Evolutionary conservation across 2,113 vertebrate genomes (phyloP).

Genomic region (Ranitomeya imitator): DNA sequence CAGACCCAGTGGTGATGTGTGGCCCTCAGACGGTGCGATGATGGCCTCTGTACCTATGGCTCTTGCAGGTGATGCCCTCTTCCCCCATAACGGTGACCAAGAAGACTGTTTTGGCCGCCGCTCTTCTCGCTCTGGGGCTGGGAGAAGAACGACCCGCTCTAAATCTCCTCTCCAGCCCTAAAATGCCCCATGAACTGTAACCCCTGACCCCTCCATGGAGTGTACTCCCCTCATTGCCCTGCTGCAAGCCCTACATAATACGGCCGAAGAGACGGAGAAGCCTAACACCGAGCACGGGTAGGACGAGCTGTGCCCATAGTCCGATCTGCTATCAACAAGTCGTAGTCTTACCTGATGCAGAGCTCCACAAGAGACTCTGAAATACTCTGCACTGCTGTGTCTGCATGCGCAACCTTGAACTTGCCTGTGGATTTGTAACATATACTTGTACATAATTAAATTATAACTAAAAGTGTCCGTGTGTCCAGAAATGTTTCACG

Average conservation of each 20-base stretch:
- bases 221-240: not conserved
- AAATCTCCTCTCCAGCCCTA: conserved; percentile 26
- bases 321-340: not conserved
- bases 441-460: conserved; percentile 57
- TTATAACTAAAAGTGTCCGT: conserved; percentile 34
- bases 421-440: conserved; percentile 56
- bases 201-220: not conserved
- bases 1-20: too few species aligned
- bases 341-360: not conserved
- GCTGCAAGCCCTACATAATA: not conserved
- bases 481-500: not conserved
- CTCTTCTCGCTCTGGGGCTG: conserved; percentile 26
- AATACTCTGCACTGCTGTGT: conserved; percentile 37
- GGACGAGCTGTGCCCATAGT: not conserved
- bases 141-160: conserved; percentile 41
- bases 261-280: not conserved
- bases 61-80: conserved; percentile 50
- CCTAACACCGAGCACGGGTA: not conserved
- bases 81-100: conserved; percentile 28
- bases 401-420: conserved; percentile 29
- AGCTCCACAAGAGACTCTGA: not conserved
- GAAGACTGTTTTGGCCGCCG: conserved; percentile 32
- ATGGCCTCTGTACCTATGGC: not conserved
- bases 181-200: conserved; percentile 39
- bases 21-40: too few species aligned